These are phyloP conservation scores for Teleogryllus oceanicus DNA, from an alignment of 2,888 invertebrate genomes.

Conservation along the genomic window DNA sequence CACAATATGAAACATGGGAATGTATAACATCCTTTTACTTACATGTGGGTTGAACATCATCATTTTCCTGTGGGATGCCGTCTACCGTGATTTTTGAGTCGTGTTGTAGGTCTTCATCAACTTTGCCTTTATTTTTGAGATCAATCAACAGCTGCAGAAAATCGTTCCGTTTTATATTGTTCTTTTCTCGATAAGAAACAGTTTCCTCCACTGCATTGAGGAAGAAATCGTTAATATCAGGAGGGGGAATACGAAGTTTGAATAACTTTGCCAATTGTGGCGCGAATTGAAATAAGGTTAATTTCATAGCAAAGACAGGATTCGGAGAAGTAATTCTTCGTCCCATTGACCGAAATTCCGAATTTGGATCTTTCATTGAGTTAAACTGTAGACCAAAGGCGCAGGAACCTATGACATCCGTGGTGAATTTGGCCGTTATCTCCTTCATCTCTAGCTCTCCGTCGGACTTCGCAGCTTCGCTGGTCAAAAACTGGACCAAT, in stretches of 20 bases:
- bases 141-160: conserved; percentile 57
- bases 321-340: conserved; percentile 38
- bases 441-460: conserved; percentile 43
- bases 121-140: conserved; percentile 49
- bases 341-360: conserved; percentile 38
- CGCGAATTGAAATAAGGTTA: conserved; percentile 44
- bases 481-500: conserved; percentile 50
- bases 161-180: conserved; percentile 52
- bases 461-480: conserved; percentile 41
- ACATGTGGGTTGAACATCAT: too few species aligned
- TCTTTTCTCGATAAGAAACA: conserved; percentile 51
- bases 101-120: conserved; percentile 41
- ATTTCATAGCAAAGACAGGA: conserved; percentile 37
- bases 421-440: conserved; percentile 44
- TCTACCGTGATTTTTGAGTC: too few species aligned
- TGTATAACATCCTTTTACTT: too few species aligned
- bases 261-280: conserved; percentile 44
- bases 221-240: conserved; percentile 50
- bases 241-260: conserved; percentile 44
- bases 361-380: conserved; percentile 34
- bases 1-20: too few species aligned
- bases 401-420: conserved; percentile 50
- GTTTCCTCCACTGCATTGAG: conserved; percentile 50
- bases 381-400: conserved; percentile 49
- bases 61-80: too few species aligned